These are phyloP conservation scores for Pitangus sulphuratus DNA, from an alignment of 2,797 vertebrate genomes.

Conservation along the genomic window DNA sequence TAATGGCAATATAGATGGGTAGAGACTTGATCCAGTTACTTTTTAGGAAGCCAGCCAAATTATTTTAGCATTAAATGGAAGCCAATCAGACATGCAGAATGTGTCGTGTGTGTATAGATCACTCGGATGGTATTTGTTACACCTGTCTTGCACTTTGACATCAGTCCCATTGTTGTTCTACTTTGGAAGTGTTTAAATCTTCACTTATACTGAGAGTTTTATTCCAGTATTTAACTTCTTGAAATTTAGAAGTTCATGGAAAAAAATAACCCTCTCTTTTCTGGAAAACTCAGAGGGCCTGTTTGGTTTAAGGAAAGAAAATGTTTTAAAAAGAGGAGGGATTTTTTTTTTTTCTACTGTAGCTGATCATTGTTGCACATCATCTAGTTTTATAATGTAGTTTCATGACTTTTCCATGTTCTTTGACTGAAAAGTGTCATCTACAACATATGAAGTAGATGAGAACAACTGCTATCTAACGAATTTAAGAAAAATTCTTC, in stretches of 20 bases:
- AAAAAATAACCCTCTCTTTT: background rate
- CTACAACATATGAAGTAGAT: background rate
- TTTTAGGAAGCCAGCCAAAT: conserved; percentile 15
- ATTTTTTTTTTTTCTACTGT: background rate
- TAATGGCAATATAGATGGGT: background rate
- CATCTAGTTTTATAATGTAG: background rate
- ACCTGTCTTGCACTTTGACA: background rate
- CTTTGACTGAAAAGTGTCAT: background rate
- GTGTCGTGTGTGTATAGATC: background rate
- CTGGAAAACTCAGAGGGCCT: background rate
- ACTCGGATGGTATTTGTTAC: background rate
- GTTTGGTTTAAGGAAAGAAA: background rate
- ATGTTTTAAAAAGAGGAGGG: background rate
- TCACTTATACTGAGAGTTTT: background rate
- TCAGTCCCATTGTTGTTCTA: background rate
- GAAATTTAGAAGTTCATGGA: background rate
- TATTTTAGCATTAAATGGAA: conserved; percentile 6
- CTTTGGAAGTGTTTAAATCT: background rate
- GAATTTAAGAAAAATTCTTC: background rate
- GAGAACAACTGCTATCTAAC: background rate
- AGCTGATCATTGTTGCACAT: background rate
- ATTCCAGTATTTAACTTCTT: background rate
- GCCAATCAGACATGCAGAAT: background rate
- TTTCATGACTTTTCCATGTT: background rate
- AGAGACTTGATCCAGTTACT: background rate